Evolutionary conservation across 2,113 vertebrate genomes (phyloP), one percentile per base, ranked within the genome.

Genomic region (Shinisaurus crocodilurus): DNA sequence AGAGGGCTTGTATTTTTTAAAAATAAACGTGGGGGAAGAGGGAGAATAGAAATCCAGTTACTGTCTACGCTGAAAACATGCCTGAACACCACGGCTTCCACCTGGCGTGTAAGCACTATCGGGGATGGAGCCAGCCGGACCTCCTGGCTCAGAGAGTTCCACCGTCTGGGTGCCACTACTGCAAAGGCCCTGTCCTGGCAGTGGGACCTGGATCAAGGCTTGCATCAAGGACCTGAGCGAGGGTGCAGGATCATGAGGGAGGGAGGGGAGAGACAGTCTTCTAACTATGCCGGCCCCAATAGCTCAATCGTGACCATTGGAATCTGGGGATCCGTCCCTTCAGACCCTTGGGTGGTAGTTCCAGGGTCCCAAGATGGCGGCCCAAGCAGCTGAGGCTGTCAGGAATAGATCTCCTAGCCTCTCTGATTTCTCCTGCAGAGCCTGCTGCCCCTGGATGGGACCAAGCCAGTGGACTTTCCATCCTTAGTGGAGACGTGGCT

Each of bases 401-500:
- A 32, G 9, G 37, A 63, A 13, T 1, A 0, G 37, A 8, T 57
- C n/a, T 5, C 2, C 3, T 20, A 4, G 10, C 29, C 29, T 45
- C 32, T 63, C 2, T 45, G 1, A 79, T n/a, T 1, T 54, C 6
- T 75, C 69, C 32, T 1, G 8, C 95, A 99, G 99, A 97, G 96
- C 5, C 93, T 99, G 77, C 75, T 32, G 0, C 96, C 98, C 0
- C 95, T 85, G 1, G 92, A 84, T 0, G 94, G 97, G 4, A 96
- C 96, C 40, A 95, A 92, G 0, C 90, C 90, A 0, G 94, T 98
- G 4, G 97, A 99, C 85, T 90, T 99, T 0, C 87, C 96, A 0
- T 88, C 92, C 18, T 77, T 97, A 6, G 97, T 97, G 0, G 94
- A 97, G 94, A 89, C 72, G 1, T 98, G 97, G 98, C 92, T 99